A percentile compares a stretch with the other conserved stretches of the same genome.
These are phyloP conservation scores for Hypsopygia costalis DNA, from an alignment of 2,888 invertebrate species.

Conservation along the genomic window DNA sequence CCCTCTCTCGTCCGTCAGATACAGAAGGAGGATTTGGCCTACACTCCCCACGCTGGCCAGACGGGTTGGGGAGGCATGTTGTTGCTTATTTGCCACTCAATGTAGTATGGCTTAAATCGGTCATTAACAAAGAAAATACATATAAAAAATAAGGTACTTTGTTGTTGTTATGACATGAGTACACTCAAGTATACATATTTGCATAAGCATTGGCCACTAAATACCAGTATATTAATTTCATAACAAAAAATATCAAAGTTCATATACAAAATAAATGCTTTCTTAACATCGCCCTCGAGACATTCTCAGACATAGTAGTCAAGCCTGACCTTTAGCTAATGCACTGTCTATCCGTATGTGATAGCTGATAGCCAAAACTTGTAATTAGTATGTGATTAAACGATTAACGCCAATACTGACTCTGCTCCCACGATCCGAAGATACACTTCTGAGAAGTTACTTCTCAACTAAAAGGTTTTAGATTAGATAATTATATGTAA, in stretches of 20 bases:
- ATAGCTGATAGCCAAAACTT: constrained; percentile 68
- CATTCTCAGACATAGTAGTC: constrained; percentile 17
- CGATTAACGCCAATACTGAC: constrained; percentile 35
- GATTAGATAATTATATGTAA: constrained; percentile 77
- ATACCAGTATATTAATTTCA: no score
- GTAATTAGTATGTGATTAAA: constrained; percentile 69
- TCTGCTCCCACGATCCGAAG: constrained; percentile 57
- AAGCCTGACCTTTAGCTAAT: constrained; percentile 57
- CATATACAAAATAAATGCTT: constrained; percentile 7
- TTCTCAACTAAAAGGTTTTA: constrained; percentile 74
- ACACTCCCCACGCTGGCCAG: no score
- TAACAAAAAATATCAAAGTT: background rate
- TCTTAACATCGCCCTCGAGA: constrained; percentile 20
- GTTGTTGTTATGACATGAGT: no score
- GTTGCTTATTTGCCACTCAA: no score
- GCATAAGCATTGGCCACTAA: no score
- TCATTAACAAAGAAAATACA: no score
- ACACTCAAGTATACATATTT: no score
- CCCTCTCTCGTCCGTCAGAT: no score
- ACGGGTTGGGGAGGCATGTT: no score
- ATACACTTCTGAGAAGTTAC: constrained; percentile 70
- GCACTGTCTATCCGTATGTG: constrained; percentile 63
- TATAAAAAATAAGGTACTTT: no score
- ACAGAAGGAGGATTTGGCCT: no score
- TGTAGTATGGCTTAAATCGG: no score